Evolutionary conservation across 2,888 invertebrate genomes (phyloP), one percentile per base, ranked within the genome.

Genomic region (Rotaria socialis): DNA sequence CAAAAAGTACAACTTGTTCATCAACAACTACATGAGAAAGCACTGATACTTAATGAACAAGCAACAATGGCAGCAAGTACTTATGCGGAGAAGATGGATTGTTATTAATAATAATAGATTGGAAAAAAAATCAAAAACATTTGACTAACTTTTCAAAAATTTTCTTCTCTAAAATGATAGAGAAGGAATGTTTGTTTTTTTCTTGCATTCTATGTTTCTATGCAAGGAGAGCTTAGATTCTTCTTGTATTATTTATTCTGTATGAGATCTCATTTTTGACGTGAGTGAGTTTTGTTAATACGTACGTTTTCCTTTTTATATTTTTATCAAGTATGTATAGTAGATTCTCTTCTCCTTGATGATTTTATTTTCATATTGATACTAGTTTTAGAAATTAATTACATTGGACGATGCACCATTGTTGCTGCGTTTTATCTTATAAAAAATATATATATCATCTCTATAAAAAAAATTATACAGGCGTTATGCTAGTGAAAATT

Each of bases 391-490:
- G 35, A 16, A 35, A 41, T 67, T 67, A 3, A 7, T 41, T 67
- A 35, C 35, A 41, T 35, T 67, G 27, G 14, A 14, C 16, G 14
- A 14, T 67, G 67, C 27, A 67, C 35, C 67, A 67, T 67, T 67
- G 67, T 67, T 67, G 67, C 67, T 67, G 67, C 67, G 27, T 67
- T 67, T 67, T 67, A 67, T 67, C 27, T 27, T n/a, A 67, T 35
- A 67, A 67, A 41, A 67, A 35, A 67, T 35, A 35, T 35, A 35
- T n/a, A 60, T 27, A 60, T 60, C 11, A 27, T 60, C n/a, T 4
- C 14, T 27, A 27, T 3, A 11, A 60, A 60, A 60, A 60, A 10
- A 60, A 52, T 52, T 35, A 35, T 35, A 35, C 35, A 35, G 35
- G 2, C 1, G 1, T 35, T 35, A 35, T 35, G 35, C 35, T 35